Base-by-base conservation (phyloP, 2,113 vertebrate genomes). In the Platysternon megacephalum region DNA sequence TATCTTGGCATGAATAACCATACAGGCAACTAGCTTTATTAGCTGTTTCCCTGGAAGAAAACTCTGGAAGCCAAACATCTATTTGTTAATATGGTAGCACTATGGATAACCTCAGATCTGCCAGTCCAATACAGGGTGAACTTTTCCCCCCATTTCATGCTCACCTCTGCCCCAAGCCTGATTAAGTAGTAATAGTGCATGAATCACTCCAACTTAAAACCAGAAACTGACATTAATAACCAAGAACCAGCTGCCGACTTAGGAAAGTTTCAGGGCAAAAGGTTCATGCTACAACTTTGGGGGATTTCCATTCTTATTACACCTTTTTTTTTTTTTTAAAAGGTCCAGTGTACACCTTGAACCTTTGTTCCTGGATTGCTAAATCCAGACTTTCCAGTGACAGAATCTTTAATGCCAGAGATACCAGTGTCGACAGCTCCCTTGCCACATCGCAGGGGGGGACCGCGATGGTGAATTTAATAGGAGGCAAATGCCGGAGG, bases 41-140 rank as follows among this genome's bases (percentile, higher is more conserved):
- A 97, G 96, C 97, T 98, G 97, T 98, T 98, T 98, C 96, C 92
- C 95, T 97, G 96, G 89, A 98, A 98, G 95, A 97, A 91, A 97
- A 91, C 93, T 97, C 97, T 96, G 87, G 91, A 96, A 96, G 91
- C 97, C 97, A 97, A 98, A 96, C 87, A 95, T 82, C 42, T 97
- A 97, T 97, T 98, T 97, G 97, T 97, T 97, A 97, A 98, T 58
- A 95, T 89, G 65, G 53, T 28, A 95, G 95, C 82, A 55, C 95
- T 95, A 48, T 22, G 84, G 95, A 90, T 94, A 94, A 97, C 97
- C 97, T 95, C 93, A 95, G 95, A 86, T 83, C 85, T 84, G 84
- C 84, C 90, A 88, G 17, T 92, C 94, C 91, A 65, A 88, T 74
- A 78, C 44, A 29, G 88, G 97, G 94, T 88, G 93, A 10, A 42